A percentile compares a stretch with the other conserved stretches of the same genome.
These are phyloP conservation scores for Halictus rubicundus DNA, from an alignment of 1,140 invertebrate species.

Conservation along the genomic window DNA sequence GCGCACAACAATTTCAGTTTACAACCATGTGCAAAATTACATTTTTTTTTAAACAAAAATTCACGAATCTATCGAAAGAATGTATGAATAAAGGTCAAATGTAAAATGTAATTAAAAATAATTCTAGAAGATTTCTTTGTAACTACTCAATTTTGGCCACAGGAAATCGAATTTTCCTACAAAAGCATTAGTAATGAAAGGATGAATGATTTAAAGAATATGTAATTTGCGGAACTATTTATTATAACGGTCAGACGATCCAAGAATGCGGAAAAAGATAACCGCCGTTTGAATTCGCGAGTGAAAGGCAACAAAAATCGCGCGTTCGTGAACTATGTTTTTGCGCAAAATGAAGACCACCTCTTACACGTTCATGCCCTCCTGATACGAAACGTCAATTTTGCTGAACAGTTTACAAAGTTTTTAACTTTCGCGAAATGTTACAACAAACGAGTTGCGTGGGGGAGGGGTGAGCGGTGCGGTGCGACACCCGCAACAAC, in stretches of 20 bases:
- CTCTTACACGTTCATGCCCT: background rate
- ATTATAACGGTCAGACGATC: background rate
- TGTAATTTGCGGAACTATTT: background rate
- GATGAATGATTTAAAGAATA: background rate
- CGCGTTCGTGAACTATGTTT: conserved; percentile 16
- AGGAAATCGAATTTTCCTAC: too few species aligned
- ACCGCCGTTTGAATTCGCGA: background rate
- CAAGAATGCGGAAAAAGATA: conserved; percentile 3
- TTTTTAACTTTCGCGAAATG: conserved; percentile 20
- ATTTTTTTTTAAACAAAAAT: too few species aligned
- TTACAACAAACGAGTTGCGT: conserved; percentile 26
- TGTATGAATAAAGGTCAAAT: too few species aligned
- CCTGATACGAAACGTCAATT: conserved; percentile 47
- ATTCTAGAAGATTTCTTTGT: too few species aligned
- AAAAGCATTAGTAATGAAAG: background rate
- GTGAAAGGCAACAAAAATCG: conserved; percentile 41
- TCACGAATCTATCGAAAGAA: too few species aligned
- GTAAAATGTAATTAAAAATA: too few species aligned
- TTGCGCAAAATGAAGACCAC: conserved; percentile 41
- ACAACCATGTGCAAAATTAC: too few species aligned
- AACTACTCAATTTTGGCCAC: too few species aligned
- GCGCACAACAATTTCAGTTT: too few species aligned
- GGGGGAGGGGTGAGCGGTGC: background rate
- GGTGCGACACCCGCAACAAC: background rate
- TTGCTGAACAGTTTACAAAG: conserved; percentile 44